A percentile compares a stretch with the other conserved stretches of the same genome.
These are phyloP conservation scores for Diprion similis DNA, from an alignment of 1,140 invertebrate species.

Conservation along the genomic window DNA sequence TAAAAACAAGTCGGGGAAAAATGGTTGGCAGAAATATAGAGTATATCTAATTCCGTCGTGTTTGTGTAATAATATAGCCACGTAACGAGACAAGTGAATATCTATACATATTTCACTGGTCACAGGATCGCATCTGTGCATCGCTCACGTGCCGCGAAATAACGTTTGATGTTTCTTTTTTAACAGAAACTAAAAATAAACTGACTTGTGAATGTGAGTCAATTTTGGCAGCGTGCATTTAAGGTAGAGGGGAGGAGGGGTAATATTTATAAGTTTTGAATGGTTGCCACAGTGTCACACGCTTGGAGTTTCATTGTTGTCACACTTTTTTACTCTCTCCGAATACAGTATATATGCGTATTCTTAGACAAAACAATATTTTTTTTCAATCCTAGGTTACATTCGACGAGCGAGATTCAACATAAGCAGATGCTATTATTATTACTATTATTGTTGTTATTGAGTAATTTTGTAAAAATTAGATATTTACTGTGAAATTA, in stretches of 20 bases:
- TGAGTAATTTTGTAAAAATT: no score
- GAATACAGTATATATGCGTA: not conserved
- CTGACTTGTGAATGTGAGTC: constrained; percentile 19
- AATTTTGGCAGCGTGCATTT: constrained; percentile 26
- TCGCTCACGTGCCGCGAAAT: not conserved
- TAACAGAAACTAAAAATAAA: constrained; percentile 13
- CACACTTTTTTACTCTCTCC: not conserved
- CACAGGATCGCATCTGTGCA: not conserved
- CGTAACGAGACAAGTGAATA: not conserved
- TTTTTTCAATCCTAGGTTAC: no score
- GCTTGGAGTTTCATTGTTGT: not conserved
- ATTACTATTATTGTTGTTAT: no score
- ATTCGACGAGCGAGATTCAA: not conserved
- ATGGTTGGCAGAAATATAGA: constrained; percentile 13
- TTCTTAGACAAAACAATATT: no score
- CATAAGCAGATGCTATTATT: no score
- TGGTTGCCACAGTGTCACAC: constrained; percentile 29
- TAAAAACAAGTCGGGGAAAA: not conserved
- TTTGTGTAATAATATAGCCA: not conserved
- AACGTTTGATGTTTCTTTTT: constrained; percentile 9
- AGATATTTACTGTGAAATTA: not conserved
- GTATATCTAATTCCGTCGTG: not conserved
- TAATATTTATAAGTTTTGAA: constrained; percentile 24
- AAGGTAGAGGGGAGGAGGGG: not conserved
- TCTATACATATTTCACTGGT: not conserved